Conservation (phyloP, 2,888 invertebrate species). For the Sepioteuthis lessoniana region DNA sequence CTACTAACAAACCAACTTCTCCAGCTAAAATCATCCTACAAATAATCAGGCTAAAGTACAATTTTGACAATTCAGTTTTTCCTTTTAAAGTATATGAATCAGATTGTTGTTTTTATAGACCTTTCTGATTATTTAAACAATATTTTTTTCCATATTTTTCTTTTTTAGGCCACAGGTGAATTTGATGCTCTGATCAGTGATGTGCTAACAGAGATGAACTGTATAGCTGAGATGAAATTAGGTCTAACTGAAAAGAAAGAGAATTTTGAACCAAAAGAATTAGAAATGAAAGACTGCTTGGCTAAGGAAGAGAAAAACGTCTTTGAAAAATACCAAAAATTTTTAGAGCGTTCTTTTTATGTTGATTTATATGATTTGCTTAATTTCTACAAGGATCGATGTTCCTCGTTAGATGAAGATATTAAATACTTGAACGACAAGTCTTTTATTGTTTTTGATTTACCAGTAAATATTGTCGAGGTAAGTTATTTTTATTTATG, state of each 20-base stretch:
- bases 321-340: conserved; percentile 40
- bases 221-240: background rate
- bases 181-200: conserved; percentile 38
- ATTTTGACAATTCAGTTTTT: no score
- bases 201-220: background rate
- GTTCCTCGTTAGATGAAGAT: background rate
- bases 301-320: background rate
- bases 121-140: no score
- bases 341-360: background rate
- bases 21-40: no score
- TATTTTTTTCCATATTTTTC: background rate
- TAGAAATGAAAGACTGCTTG: background rate
- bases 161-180: conserved; percentile 34
- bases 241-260: background rate
- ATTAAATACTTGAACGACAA: background rate
- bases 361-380: conserved; percentile 39
- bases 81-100: no score
- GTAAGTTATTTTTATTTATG: background rate
- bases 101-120: no score
- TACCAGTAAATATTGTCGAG: conserved; percentile 25
- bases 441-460: conserved; percentile 14
- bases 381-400: conserved; percentile 4
- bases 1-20: no score
- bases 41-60: no score
- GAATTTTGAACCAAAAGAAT: background rate